These are phyloP conservation scores for Agelas oroides DNA, from an alignment of 37 sponge, comb jelly and placozoan species.

Conservation along the genomic window DNA sequence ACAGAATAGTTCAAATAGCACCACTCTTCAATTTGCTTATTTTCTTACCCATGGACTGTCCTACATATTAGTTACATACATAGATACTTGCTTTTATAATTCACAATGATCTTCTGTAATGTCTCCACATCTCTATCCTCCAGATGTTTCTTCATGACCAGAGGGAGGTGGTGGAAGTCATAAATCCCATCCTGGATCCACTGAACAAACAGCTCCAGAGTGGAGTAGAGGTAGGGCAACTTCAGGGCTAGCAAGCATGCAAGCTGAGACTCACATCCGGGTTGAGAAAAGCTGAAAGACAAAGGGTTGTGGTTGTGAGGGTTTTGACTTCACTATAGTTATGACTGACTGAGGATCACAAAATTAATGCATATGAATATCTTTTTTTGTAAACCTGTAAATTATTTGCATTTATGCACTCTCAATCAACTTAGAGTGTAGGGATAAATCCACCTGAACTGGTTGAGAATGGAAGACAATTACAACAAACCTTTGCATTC, in stretches of 20 bases:
- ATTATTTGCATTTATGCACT: no score
- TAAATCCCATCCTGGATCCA: constrained; percentile 66
- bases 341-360: no score
- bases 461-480: no score
- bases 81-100: background rate
- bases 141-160: constrained; percentile 39
- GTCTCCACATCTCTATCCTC: background rate
- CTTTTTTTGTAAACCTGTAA: no score
- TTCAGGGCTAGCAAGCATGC: background rate
- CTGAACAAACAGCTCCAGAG: constrained; percentile 27
- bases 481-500: background rate
- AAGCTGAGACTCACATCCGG: background rate
- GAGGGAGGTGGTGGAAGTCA: constrained; percentile 59
- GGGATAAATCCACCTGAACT: no score
- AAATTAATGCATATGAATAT: no score
- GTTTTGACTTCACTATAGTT: no score
- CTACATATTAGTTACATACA: background rate
- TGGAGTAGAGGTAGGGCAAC: constrained; percentile 1
- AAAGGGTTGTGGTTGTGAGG: background rate
- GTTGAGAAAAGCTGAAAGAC: background rate
- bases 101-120: constrained; percentile 12
- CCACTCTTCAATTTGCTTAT: no score
- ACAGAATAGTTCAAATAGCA: no score
- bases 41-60: no score
- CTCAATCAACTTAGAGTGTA: no score